Evolutionary conservation across 2,113 vertebrate species (phyloP).

Genomic region (Chelonoidis abingdonii): DNA sequence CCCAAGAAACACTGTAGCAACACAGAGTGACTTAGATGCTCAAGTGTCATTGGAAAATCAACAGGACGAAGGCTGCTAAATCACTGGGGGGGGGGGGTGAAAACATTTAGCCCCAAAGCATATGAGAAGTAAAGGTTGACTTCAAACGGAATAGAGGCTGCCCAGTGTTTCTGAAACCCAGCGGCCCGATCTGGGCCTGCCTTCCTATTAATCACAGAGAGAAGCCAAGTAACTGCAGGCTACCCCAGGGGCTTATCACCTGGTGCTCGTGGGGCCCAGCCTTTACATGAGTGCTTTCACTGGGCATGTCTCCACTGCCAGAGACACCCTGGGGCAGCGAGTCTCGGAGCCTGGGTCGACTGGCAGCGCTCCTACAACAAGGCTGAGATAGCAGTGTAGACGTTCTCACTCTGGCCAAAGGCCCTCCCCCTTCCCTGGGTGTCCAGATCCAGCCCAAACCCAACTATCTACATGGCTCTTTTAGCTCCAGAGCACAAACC

Average conservation of each 20-base stretch:
- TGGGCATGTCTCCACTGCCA: too few species aligned
- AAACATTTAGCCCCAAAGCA: background rate
- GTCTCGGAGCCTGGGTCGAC: too few species aligned
- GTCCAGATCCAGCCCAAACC: too few species aligned
- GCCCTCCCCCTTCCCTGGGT: too few species aligned
- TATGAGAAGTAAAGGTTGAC: background rate
- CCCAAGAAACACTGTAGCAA: background rate
- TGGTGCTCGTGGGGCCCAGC: background rate
- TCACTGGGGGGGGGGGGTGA: background rate
- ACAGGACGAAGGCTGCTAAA: background rate
- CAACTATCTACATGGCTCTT: too few species aligned
- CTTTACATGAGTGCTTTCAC: too few species aligned
- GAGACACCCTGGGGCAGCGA: too few species aligned
- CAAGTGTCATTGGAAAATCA: background rate
- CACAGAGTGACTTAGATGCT: background rate
- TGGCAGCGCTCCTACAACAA: too few species aligned
- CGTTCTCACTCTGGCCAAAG: too few species aligned
- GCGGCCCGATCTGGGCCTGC: too few species aligned
- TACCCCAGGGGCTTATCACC: background rate
- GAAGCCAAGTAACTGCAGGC: background rate
- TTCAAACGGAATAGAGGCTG: background rate
- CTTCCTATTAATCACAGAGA: background rate
- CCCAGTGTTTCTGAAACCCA: background rate
- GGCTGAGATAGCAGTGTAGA: too few species aligned
- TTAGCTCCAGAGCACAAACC: too few species aligned